Conservation (phyloP, 2,113 vertebrate genomes). For the Centropus unirufus region DNA sequence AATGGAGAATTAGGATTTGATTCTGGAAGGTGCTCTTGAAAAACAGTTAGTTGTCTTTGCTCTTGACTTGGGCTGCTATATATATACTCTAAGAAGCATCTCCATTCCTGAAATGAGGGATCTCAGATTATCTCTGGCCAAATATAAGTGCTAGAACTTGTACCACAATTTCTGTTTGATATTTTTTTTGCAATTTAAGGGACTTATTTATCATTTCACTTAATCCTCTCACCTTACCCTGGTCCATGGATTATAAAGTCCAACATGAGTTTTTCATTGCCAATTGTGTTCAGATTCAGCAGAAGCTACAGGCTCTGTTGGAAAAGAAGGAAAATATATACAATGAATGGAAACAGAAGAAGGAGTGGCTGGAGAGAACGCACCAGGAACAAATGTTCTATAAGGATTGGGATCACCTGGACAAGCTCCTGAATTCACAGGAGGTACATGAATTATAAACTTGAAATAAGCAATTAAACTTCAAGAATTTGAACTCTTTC, state of each 20-base stretch:
- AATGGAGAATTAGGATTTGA: not conserved
- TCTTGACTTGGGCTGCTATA: not conserved
- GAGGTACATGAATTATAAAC: slow-evolving; percentile 73
- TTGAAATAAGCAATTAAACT: not conserved
- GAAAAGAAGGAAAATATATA: slow-evolving; percentile 75
- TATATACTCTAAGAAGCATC: not conserved
- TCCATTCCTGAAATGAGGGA: not conserved
- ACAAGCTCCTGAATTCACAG: slow-evolving; percentile 81
- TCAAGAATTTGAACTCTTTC: not conserved
- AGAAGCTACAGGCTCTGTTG: slow-evolving; percentile 77
- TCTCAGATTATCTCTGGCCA: not conserved
- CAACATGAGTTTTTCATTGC: not conserved
- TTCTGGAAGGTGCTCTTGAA: not conserved
- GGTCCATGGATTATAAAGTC: not conserved
- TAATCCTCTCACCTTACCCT: not conserved
- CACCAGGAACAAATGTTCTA: slow-evolving; percentile 85
- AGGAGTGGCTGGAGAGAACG: slow-evolving; percentile 76
- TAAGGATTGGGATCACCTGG: slow-evolving; percentile 80
- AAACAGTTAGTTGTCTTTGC: not conserved
- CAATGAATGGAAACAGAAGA: slow-evolving; percentile 81
- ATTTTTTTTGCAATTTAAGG: not conserved
- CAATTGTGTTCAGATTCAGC: slow-evolving; percentile 69
- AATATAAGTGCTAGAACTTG: not conserved
- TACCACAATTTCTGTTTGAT: not conserved
- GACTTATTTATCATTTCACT: not conserved